A percentile compares a stretch with the other conserved stretches of the same genome.
phyloP scores from a whole-genome alignment of 2,113 vertebrate genomes.

The Tachysurus vachellii region DNA sequence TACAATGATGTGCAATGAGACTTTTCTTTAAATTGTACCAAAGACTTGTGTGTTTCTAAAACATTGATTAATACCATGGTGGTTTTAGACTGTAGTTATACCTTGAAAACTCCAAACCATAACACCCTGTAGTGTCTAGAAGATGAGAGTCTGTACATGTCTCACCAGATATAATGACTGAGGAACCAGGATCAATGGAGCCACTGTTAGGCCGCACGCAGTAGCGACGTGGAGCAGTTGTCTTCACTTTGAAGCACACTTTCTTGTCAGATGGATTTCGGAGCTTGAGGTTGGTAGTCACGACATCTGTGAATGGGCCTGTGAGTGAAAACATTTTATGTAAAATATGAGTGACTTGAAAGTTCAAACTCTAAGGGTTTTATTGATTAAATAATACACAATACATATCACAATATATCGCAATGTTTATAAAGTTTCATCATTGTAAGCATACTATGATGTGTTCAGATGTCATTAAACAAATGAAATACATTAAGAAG shows the following conservation, averaged over 20 bases:
- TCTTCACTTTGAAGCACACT: slow-evolving; percentile 93
- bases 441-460: background rate
- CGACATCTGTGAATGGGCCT: slow-evolving; percentile 92
- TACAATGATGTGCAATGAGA: background rate
- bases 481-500: background rate
- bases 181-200: slow-evolving; percentile 80
- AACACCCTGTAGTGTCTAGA: background rate
- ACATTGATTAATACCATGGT: background rate
- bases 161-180: slow-evolving; percentile 85
- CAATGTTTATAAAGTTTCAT: background rate
- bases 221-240: slow-evolving; percentile 86
- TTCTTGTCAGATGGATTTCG: slow-evolving; percentile 87
- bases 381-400: background rate
- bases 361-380: background rate
- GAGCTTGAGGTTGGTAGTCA: slow-evolving; percentile 88
- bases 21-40: background rate
- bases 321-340: background rate
- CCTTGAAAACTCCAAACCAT: no score
- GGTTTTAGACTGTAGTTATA: background rate
- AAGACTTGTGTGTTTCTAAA: background rate
- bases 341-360: background rate
- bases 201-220: slow-evolving; percentile 90
- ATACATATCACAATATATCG: background rate
- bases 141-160: background rate
- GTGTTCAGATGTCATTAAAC: background rate